Conservation (phyloP, 1,140 invertebrate genomes). For the Melanaphis sacchari region DNA sequence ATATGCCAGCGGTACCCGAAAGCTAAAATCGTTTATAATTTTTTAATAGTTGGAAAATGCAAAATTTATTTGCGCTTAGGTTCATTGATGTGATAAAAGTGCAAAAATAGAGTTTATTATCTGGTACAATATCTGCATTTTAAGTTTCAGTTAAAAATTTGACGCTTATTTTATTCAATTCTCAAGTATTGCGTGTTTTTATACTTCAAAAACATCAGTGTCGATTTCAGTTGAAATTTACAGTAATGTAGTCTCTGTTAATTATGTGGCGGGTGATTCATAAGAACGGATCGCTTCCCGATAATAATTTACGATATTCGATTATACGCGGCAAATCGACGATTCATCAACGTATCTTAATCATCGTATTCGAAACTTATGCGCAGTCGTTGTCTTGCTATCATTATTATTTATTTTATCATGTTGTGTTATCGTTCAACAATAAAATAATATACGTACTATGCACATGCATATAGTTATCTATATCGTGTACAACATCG, state of each 20-base stretch:
- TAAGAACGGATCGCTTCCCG: not conserved
- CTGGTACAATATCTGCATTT: too few relatives aligned
- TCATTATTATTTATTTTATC: not conserved
- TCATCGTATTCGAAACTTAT: too few relatives aligned
- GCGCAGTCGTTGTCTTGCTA: too few relatives aligned
- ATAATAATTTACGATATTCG: not conserved
- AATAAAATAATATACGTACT: not conserved
- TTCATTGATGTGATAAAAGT: not conserved
- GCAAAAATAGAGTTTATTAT: not conserved
- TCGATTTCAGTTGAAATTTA: not conserved
- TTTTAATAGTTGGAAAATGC: too few relatives aligned
- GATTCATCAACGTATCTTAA: too few relatives aligned
- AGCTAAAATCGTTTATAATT: not conserved
- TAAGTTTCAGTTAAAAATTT: not conserved
- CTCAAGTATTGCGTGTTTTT: not conserved
- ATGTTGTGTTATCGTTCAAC: not conserved
- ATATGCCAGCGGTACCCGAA: not conserved
- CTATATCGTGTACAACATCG: not conserved
- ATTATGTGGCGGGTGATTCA: not conserved
- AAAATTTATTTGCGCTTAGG: too few relatives aligned
- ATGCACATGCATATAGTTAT: too few relatives aligned
- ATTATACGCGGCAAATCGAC: not conserved
- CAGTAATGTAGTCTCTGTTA: too few relatives aligned
- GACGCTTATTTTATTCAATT: not conserved
- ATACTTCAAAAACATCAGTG: not conserved